Evolutionary conservation across 2,113 vertebrate genomes (phyloP).

Genomic region (Pedionomus torquatus): DNA sequence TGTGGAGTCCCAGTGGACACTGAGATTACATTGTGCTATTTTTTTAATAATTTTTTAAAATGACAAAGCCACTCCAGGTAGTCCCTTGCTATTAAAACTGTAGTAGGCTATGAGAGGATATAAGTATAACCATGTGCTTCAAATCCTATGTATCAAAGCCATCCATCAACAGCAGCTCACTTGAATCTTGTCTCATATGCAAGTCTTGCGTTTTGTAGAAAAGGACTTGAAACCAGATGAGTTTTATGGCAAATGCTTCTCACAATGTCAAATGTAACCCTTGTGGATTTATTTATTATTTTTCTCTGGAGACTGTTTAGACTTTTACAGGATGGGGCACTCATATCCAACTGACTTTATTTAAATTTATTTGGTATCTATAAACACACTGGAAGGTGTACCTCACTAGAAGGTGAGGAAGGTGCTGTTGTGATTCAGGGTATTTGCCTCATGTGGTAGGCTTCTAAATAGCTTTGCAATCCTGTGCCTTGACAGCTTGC

Average conservation of each 20-base stretch:
- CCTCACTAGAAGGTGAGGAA: background rate
- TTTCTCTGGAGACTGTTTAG: background rate
- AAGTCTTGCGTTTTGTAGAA: constrained; percentile 4
- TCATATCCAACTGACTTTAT: background rate
- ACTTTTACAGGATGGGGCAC: background rate
- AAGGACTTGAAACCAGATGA: constrained; percentile 27
- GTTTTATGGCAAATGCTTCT: background rate
- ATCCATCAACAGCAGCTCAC: background rate
- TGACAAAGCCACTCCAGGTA: constrained; percentile 9
- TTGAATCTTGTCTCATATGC: background rate
- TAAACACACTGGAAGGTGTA: background rate
- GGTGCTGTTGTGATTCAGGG: background rate
- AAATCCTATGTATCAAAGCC: background rate
- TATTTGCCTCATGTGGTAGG: background rate
- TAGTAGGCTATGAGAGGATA: background rate
- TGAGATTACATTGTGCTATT: background rate
- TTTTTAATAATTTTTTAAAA: background rate
- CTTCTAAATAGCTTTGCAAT: background rate
- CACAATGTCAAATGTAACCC: background rate
- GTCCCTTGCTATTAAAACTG: background rate
- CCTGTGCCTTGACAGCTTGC: background rate
- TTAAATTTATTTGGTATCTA: background rate
- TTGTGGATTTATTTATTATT: background rate
- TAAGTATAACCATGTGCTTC: background rate
- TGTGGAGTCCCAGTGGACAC: background rate